These are phyloP conservation scores for Blera fallax DNA, from an alignment of 2,888 invertebrate species.

Conservation along the genomic window DNA sequence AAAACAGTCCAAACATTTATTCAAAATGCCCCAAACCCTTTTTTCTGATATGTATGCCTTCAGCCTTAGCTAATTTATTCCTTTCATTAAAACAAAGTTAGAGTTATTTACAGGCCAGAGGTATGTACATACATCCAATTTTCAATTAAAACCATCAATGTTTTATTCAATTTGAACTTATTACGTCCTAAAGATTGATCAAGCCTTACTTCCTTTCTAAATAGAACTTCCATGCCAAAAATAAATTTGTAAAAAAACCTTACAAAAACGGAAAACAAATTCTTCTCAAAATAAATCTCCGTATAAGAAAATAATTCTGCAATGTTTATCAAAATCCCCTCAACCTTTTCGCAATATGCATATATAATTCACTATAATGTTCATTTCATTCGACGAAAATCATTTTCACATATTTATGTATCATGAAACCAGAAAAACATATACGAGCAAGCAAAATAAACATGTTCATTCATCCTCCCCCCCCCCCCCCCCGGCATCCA, in stretches of 20 bases:
- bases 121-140: too few species aligned
- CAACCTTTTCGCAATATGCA: conserved; percentile 48
- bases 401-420: conserved; percentile 72
- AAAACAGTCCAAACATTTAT: too few species aligned
- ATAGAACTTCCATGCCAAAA: too few species aligned
- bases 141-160: too few species aligned
- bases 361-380: conserved; percentile 69
- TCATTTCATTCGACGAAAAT: conserved; percentile 70
- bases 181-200: too few species aligned
- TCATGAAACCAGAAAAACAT: conserved; percentile 65
- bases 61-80: too few species aligned
- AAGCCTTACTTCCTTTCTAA: too few species aligned
- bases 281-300: conserved; percentile 37
- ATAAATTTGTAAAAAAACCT: not conserved
- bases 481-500: not conserved
- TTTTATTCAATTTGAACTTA: too few species aligned
- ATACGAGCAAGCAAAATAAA: conserved; percentile 65
- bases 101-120: too few species aligned
- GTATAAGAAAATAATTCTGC: conserved; percentile 45
- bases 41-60: too few species aligned
- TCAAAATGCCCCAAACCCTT: too few species aligned
- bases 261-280: not conserved
- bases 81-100: too few species aligned
- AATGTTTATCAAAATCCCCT: conserved; percentile 64
- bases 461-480: conserved; percentile 46